Conservation (phyloP, 2,113 vertebrate species). For the Sylvilagus bachmani region DNA sequence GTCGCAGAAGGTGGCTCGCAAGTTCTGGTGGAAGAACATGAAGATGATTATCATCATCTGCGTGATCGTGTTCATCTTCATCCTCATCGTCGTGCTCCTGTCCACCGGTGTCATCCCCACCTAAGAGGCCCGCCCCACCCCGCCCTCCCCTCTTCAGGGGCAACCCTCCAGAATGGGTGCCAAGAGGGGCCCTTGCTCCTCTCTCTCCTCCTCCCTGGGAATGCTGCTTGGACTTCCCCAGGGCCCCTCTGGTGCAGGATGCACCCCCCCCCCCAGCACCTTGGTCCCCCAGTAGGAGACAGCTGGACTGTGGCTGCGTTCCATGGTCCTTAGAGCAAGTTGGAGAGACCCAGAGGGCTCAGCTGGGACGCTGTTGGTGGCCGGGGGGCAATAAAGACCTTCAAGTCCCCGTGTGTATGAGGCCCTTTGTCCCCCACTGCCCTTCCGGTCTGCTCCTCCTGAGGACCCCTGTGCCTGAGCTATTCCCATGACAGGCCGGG, state of each 20-base stretch:
- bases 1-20: constrained; percentile 94
- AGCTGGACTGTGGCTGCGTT: constrained; percentile 49
- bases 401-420: neutral
- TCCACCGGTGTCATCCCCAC: constrained; percentile 92
- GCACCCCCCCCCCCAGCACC: neutral
- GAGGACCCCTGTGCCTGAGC: neutral
- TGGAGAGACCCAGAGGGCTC: constrained; percentile 47
- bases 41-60: constrained; percentile 94
- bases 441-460: neutral
- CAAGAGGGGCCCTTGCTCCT: constrained; percentile 21
- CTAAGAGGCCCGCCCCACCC: constrained; percentile 59
- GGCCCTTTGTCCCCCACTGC: neutral
- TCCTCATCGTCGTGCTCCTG: constrained; percentile 94
- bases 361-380: constrained; percentile 55
- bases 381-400: constrained; percentile 76
- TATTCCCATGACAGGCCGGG: neutral
- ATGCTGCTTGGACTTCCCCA: constrained; percentile 7
- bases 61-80: constrained; percentile 90
- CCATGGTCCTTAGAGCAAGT: neutral
- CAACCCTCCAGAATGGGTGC: neutral
- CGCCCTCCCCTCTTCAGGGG: neutral
- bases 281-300: constrained; percentile 23
- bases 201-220: neutral
- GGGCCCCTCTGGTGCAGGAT: neutral
- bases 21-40: constrained; percentile 97